Evolutionary conservation across 2,797 vertebrate genomes (phyloP).

Genomic region (Tiaroga cobitis): DNA sequence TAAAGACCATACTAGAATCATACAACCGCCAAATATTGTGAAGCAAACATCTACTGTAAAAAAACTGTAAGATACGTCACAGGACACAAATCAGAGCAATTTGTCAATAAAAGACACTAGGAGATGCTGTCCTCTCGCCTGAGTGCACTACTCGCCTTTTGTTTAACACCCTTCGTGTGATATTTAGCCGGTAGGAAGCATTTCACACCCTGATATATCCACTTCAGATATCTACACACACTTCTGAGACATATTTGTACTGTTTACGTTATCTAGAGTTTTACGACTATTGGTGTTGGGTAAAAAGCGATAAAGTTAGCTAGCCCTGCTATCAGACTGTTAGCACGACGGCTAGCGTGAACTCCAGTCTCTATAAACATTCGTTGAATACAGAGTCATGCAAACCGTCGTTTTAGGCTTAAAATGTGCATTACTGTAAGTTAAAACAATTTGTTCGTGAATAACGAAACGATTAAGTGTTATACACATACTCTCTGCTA

Average conservation of each 20-base stretch:
- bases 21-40: background rate
- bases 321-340: constrained; percentile 21
- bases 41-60: background rate
- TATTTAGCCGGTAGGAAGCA: constrained; percentile 4
- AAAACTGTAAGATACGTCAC: background rate
- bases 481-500: background rate
- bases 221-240: too few species aligned
- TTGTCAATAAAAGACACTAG: constrained; percentile 24
- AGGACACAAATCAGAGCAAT: background rate
- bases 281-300: background rate
- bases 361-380: background rate
- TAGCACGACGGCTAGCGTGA: constrained; percentile 42
- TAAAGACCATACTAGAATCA: too few species aligned
- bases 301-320: constrained; percentile 33
- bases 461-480: background rate
- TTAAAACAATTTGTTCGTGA: background rate
- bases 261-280: background rate
- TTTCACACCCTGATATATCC: background rate
- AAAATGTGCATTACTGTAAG: background rate
- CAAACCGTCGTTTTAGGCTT: background rate
- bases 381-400: background rate
- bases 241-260: too few species aligned
- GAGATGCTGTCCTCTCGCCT: constrained; percentile 16
- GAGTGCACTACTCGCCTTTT: constrained; percentile 43
- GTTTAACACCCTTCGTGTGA: constrained; percentile 32